A percentile compares a stretch with the other conserved stretches of the same genome.
These are phyloP conservation scores for Rhynchotus rufescens DNA, from an alignment of 2,797 vertebrate species.

Conservation along the genomic window DNA sequence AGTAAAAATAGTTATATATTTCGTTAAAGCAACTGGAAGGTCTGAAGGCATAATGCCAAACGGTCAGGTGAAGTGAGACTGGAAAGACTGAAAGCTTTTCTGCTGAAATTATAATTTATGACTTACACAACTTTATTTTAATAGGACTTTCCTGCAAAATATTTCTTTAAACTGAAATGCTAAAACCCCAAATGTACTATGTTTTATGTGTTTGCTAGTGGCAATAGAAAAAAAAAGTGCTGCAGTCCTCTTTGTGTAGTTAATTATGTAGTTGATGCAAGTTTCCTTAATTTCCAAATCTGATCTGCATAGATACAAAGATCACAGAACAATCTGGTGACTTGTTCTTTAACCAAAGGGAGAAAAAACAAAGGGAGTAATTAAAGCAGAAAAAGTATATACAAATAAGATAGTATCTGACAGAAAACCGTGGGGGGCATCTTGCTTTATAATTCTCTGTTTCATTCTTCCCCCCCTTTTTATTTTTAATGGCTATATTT, in stretches of 20 bases:
- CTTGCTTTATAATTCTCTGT: constrained; percentile 33
- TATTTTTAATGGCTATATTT: constrained; percentile 27
- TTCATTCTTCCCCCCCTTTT: no score
- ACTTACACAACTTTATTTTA: not conserved
- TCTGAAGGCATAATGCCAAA: not conserved
- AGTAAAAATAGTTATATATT: not conserved
- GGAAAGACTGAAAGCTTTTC: constrained; percentile 17
- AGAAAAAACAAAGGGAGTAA: constrained; percentile 69
- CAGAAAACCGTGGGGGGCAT: constrained; percentile 70
- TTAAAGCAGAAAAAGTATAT: constrained; percentile 74
- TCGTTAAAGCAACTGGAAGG: not conserved
- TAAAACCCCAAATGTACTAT: not conserved
- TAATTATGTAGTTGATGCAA: constrained; percentile 67
- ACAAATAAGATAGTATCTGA: constrained; percentile 78
- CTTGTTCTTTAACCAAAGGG: constrained; percentile 38
- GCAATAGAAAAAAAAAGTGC: not conserved
- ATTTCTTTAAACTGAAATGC: constrained; percentile 14
- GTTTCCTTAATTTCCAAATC: constrained; percentile 62
- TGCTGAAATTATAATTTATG: not conserved
- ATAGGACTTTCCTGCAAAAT: constrained; percentile 4
- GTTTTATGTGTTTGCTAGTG: not conserved
- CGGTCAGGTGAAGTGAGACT: not conserved
- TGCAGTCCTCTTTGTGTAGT: constrained; percentile 34
- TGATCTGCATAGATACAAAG: constrained; percentile 73
- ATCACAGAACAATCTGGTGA: constrained; percentile 71